Base-by-base conservation (phyloP, 2,888 invertebrate species). In the Drosophila demipolita region DNA sequence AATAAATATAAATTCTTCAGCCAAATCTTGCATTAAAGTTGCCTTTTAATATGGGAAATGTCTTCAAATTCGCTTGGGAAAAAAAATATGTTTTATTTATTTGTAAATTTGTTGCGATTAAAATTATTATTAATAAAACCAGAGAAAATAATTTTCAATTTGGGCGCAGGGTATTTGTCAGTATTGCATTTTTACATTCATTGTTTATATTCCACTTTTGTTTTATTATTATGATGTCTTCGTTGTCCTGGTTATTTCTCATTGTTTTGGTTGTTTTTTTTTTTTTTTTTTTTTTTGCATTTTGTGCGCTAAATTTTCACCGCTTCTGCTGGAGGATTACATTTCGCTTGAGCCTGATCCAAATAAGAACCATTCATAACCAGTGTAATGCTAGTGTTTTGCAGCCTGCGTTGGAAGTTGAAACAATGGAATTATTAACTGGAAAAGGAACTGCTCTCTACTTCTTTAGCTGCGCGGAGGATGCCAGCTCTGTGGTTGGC, bases 231-330 rank as follows among this genome's bases (percentile, higher is more conserved):
- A 42, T 67, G 50, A 23, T 52, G 32, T 49, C 55, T 58, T 60
- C 57, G 40, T 40, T 66, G 40, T 52, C 57, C 49, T 64, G 49
- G 3, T 38, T 55, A n/a, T 64, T 57, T 17, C 32, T 3, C 12
- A 33, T 75, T 75, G 75, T 59, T 60, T 29, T 64, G 60, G 17
- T 48, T 62, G 73, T 66, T 29, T 57, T 59, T 45, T 23, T 48
- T 73, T 73, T 66, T 23, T 45, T 60, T 50, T 15, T 45, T 23
- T 12, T 15, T 45, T 23, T 23, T 15, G 12, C 38, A 15, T 45
- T 45, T 23, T 67, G 40, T 75, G 63, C 57, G 77, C 69, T 45
- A 74, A 42, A 74, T 69, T 48, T 61, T 29, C n/a, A 33, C 42
- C 17, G 12, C 50, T 58, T 64, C 40, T 55, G 38, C 55, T 35